Percentiles rank a stretch among this genome's conserved stretches.
Evolutionary conservation across 2,113 vertebrate species (phyloP).

Genomic region (Pterocles burchelli): DNA sequence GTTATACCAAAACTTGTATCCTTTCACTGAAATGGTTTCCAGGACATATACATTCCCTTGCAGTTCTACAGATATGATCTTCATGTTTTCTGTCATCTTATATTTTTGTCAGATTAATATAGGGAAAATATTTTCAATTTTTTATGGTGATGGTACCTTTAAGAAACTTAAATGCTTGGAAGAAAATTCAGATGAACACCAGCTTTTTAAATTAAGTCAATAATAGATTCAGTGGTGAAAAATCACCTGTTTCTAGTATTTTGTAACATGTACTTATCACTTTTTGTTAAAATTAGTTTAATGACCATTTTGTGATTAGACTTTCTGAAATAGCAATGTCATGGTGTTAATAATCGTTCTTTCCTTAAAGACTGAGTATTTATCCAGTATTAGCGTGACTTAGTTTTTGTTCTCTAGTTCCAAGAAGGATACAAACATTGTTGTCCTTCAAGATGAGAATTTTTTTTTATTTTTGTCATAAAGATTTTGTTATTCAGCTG

Average conservation of each 20-base stretch:
- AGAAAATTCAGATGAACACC: not conserved
- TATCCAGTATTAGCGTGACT: not conserved
- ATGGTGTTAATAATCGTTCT: not conserved
- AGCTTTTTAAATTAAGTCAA: not conserved
- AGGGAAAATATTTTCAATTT: not conserved
- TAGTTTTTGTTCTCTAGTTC: not conserved
- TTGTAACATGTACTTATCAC: not conserved
- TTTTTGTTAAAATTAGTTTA: constrained; percentile 14
- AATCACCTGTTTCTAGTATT: not conserved
- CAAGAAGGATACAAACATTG: not conserved
- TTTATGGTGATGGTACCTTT: not conserved
- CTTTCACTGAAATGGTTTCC: constrained; percentile 74
- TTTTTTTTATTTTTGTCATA: not conserved
- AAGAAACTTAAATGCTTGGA: not conserved
- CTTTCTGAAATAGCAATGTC: not conserved
- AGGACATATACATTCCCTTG: constrained; percentile 16
- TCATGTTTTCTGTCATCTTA: not conserved
- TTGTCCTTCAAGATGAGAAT: not conserved
- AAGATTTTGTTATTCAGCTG: not conserved
- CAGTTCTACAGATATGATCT: not conserved
- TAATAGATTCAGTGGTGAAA: not conserved
- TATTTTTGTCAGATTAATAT: not conserved
- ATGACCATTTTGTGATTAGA: not conserved
- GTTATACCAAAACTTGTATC: constrained; percentile 99
- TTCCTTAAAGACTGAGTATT: not conserved